Conservation (phyloP, 2,113 vertebrate genomes). For the Pagrus major region DNA sequence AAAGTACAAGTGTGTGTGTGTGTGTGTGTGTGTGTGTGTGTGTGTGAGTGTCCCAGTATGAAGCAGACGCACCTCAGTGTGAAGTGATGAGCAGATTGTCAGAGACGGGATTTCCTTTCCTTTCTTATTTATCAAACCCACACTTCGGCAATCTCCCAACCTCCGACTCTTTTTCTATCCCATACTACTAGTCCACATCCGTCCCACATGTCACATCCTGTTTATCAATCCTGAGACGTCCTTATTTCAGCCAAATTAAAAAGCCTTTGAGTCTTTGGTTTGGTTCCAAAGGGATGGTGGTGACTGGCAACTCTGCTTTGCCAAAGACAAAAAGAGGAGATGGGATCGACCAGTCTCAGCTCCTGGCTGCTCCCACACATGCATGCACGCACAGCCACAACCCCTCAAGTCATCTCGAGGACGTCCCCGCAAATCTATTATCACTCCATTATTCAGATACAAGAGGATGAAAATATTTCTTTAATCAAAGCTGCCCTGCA, state of each 20-base stretch:
- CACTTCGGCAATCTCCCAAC: conserved; percentile 39
- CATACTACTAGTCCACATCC: conserved; percentile 29
- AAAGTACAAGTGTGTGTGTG: too few species aligned
- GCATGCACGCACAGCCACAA: not conserved
- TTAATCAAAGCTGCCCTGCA: conserved; percentile 78
- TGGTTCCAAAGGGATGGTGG: conserved; percentile 48
- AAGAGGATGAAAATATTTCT: conserved; percentile 63
- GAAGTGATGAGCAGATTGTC: conserved; percentile 35
- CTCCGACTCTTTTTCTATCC: not conserved
- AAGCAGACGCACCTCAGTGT: conserved; percentile 44
- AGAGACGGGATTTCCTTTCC: conserved; percentile 32
- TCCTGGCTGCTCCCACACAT: not conserved
- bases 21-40: conserved; percentile 11
- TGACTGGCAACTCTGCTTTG: conserved; percentile 31
- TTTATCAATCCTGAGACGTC: conserved; percentile 9
- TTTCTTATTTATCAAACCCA: conserved; percentile 25
- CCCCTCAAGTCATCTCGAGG: conserved; percentile 58
- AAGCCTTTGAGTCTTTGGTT: conserved; percentile 31
- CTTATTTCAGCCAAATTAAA: conserved; percentile 25
- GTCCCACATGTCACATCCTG: conserved; percentile 1
- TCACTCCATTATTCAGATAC: conserved; percentile 57
- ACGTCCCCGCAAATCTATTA: conserved; percentile 52
- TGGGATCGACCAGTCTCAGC: not conserved
- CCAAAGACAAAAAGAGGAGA: conserved; percentile 24
- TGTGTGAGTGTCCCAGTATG: not conserved